These are phyloP conservation scores for Andricus quercusramuli DNA, from an alignment of 2,888 invertebrate genomes.

Conservation along the genomic window DNA sequence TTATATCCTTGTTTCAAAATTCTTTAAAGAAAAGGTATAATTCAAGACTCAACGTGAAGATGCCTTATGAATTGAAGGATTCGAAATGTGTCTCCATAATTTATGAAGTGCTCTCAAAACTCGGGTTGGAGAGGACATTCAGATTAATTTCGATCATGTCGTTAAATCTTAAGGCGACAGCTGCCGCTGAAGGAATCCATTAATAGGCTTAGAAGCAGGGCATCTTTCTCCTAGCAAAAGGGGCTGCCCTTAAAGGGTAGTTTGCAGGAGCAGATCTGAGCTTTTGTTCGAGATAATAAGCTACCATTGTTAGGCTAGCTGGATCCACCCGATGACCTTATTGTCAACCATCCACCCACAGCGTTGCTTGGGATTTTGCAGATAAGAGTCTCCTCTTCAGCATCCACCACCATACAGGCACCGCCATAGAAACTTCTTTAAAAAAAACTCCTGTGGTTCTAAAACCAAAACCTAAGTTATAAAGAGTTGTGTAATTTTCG, in stretches of 20 bases:
- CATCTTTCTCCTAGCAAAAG: slow-evolving; percentile 60
- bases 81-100: slow-evolving; percentile 35
- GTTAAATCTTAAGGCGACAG: slow-evolving; percentile 75
- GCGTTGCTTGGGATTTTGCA: slow-evolving; percentile 61
- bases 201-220: slow-evolving; percentile 68
- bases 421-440: slow-evolving; percentile 39
- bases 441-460: no score
- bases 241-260: slow-evolving; percentile 51
- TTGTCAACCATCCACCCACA: slow-evolving; percentile 64
- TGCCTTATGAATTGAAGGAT: neutral
- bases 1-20: no score
- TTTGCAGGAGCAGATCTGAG: slow-evolving; percentile 60
- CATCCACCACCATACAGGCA: slow-evolving; percentile 51
- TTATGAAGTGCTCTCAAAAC: slow-evolving; percentile 50
- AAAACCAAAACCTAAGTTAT: neutral
- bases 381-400: slow-evolving; percentile 60
- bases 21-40: no score
- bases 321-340: slow-evolving; percentile 65
- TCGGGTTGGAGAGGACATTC: neutral
- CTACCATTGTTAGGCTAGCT: slow-evolving; percentile 73
- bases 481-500: no score
- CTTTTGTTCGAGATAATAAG: slow-evolving; percentile 77
- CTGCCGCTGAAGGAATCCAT: slow-evolving; percentile 76
- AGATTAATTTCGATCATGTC: slow-evolving; percentile 70
- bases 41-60: neutral